These are phyloP conservation scores for Pogona vitticeps DNA, from an alignment of 2,113 vertebrate genomes.

Conservation along the genomic window DNA sequence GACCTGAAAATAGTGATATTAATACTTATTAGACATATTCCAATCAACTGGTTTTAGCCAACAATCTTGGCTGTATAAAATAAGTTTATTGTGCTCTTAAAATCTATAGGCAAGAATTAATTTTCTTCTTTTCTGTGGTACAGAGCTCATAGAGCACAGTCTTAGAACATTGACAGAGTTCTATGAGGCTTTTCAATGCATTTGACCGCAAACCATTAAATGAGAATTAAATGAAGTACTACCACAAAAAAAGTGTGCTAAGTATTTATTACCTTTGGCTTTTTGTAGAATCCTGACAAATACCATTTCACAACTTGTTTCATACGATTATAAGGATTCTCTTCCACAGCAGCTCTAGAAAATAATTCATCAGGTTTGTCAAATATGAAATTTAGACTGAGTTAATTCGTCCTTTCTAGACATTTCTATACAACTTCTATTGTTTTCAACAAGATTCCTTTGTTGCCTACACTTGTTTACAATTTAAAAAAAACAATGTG, in stretches of 20 bases:
- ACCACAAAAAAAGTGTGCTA: constrained; percentile 6
- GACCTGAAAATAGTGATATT: no score
- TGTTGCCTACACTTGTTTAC: no score
- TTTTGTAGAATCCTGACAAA: constrained; percentile 99
- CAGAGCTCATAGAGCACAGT: no score
- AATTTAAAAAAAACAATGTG: no score
- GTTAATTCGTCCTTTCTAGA: background rate
- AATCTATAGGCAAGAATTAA: no score
- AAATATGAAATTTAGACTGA: background rate
- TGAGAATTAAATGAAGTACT: background rate
- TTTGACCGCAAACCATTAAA: background rate
- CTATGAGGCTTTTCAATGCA: no score
- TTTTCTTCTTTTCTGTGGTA: no score
- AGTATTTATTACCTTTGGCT: constrained; percentile 87
- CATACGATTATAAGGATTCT: constrained; percentile 95
- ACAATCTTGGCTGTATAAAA: no score
- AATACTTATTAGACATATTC: no score
- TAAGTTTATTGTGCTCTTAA: no score
- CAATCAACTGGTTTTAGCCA: no score
- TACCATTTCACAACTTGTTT: constrained; percentile 99
- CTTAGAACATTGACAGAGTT: no score
- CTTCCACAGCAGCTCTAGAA: constrained; percentile 91
- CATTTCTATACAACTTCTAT: background rate
- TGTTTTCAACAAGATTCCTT: background rate
- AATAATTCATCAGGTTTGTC: constrained; percentile 43